These are phyloP conservation scores for Teinopalpus imperialis DNA, from an alignment of 2,888 invertebrate genomes.

Conservation along the genomic window DNA sequence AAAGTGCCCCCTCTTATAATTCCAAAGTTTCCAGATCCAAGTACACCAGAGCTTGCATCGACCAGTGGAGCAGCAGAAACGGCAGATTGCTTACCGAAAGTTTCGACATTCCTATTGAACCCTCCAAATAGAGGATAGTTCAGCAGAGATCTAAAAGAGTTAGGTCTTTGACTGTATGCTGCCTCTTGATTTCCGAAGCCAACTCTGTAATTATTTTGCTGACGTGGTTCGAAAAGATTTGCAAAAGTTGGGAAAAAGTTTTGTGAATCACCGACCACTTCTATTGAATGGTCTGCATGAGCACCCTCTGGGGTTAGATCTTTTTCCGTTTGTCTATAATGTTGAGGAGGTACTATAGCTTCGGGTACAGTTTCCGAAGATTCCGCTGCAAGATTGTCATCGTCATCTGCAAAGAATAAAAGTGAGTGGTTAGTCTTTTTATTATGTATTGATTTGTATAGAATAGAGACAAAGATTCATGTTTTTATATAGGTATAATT, in stretches of 20 bases:
- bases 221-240: conserved; percentile 83
- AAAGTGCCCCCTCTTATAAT: conserved; percentile 94
- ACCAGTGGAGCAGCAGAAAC: conserved; percentile 63
- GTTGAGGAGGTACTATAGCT: conserved; percentile 61
- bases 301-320: conserved; percentile 51
- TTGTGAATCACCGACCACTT: conserved; percentile 82
- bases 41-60: conserved; percentile 83
- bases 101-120: conserved; percentile 62
- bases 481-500: too few species aligned
- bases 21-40: conserved; percentile 93
- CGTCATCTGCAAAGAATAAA: conserved; percentile 63
- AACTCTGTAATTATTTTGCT: conserved; percentile 79
- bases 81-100: conserved; percentile 61
- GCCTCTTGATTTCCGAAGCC: conserved; percentile 82
- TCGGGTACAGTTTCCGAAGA: conserved; percentile 74
- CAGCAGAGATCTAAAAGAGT: conserved; percentile 69
- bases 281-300: conserved; percentile 74
- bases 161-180: conserved; percentile 83
- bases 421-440: conserved; percentile 1
- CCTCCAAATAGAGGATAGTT: conserved; percentile 70
- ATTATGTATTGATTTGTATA: background rate
- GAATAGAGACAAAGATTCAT: too few species aligned
- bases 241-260: conserved; percentile 91
- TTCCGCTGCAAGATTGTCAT: conserved; percentile 64
- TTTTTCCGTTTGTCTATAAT: conserved; percentile 42